phyloP scores from a whole-genome alignment of 2,888 invertebrate genomes.

The Himalopsyche anomala region DNA sequence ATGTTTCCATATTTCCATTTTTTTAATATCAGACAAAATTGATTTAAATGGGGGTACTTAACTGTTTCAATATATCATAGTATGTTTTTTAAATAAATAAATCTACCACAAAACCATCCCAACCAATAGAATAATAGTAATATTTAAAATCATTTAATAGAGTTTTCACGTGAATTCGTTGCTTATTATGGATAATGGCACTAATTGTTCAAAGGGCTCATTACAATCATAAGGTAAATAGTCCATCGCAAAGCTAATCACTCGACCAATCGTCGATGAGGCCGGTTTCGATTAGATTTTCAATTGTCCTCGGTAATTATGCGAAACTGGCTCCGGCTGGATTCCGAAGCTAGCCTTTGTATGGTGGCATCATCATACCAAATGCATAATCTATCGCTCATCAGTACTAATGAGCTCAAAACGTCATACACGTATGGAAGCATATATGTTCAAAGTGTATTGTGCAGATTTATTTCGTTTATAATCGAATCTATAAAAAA shows the following conservation, averaged over 20 bases:
- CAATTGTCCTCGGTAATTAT: constrained; percentile 57
- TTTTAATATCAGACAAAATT: too few relatives aligned
- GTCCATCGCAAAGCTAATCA: constrained; percentile 50
- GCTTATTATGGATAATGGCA: not conserved
- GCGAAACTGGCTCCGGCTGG: not conserved
- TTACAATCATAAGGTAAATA: constrained; percentile 48
- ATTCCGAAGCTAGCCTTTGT: not conserved
- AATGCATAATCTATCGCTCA: constrained; percentile 21
- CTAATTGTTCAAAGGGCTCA: constrained; percentile 38
- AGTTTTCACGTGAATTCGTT: not conserved
- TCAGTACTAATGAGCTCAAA: not conserved
- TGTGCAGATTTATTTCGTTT: too few relatives aligned
- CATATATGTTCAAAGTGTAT: too few relatives aligned
- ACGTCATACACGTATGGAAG: not conserved
- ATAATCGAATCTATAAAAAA: too few relatives aligned
- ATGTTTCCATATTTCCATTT: too few relatives aligned
- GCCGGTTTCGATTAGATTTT: constrained; percentile 62
- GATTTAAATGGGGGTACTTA: too few relatives aligned
- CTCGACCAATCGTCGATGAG: constrained; percentile 50
- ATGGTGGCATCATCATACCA: not conserved
- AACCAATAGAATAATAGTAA: too few relatives aligned
- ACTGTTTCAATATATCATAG: too few relatives aligned
- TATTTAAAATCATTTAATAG: not conserved
- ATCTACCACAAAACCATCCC: too few relatives aligned
- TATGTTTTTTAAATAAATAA: too few relatives aligned